Evolutionary conservation across 2,113 vertebrate species (phyloP).

Genomic region (Lagopus leucura): DNA sequence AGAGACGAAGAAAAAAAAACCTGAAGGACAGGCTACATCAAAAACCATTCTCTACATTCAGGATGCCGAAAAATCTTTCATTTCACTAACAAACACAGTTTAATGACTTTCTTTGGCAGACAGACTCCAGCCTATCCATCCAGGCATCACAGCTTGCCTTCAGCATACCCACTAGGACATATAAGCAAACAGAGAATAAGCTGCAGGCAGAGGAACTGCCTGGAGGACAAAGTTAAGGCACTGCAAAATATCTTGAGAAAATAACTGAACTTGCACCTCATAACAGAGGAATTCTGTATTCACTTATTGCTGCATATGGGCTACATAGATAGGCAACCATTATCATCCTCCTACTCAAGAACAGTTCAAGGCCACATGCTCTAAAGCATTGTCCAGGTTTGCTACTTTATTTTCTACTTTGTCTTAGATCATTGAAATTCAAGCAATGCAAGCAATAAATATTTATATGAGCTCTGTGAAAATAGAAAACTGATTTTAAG

Average conservation of each 20-base stretch:
- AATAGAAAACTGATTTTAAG: slow-evolving; percentile 22
- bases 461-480: not conserved
- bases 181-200: not conserved
- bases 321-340: not conserved
- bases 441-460: slow-evolving; percentile 6
- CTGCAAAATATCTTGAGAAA: not conserved
- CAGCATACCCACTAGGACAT: not conserved
- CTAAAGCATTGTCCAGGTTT: not conserved
- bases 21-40: not conserved
- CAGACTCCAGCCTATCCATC: not conserved
- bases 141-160: not conserved
- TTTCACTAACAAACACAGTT: not conserved
- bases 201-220: not conserved
- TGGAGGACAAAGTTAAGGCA: not conserved
- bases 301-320: rapidly evolving
- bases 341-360: not conserved
- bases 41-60: not conserved
- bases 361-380: not conserved
- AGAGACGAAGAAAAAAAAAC: not conserved
- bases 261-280: not conserved
- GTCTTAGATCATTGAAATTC: not conserved
- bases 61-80: not conserved
- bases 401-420: not conserved
- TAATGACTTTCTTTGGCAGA: not conserved
- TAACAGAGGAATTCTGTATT: not conserved